Evolutionary conservation across 2,113 vertebrate genomes (phyloP).

Genomic region (rabbit (Oryctolagus cuniculus)): mOryCun1.1 NC_091450.1:27779001-27779500

Average conservation of each 20-base stretch:
- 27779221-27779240: background rate
- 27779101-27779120: background rate
- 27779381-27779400: background rate
- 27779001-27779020: background rate
- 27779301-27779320: too few species aligned
- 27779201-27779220: background rate
- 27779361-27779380: background rate
- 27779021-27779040: background rate
- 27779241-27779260: background rate
- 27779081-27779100: background rate
- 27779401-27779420: background rate
- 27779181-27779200: background rate
- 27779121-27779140: background rate
- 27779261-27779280: background rate
- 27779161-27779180: background rate
- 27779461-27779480: slow-evolving; percentile 34
- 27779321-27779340: background rate
- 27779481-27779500: slow-evolving; percentile 35
- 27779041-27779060: background rate
- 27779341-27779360: background rate
- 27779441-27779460: background rate
- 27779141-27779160: background rate
- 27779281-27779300: background rate
- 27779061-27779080: background rate
- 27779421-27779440: background rate